A percentile compares a stretch with the other conserved stretches of the same genome.
phyloP scores from a whole-genome alignment of 2,113 vertebrate genomes.

The Chroicocephalus ridibundus region DNA sequence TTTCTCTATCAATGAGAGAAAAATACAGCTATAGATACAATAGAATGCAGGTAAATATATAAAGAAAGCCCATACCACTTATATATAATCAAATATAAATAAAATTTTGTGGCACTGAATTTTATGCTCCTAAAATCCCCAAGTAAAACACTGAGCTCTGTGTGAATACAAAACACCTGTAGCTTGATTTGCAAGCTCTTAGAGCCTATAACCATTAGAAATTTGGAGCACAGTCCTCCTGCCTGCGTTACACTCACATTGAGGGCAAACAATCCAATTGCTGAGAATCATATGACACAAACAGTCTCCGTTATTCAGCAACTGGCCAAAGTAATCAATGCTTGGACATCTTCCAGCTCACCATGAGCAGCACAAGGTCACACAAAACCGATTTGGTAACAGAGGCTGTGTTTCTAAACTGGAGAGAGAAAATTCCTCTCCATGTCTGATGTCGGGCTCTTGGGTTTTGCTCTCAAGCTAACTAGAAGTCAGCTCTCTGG shows the following conservation, averaged over 20 bases:
- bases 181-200: not conserved
- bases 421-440: not conserved
- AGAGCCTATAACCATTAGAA: not conserved
- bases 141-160: not conserved
- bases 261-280: conserved; percentile 25
- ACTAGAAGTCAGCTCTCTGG: not conserved
- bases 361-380: conserved; percentile 43
- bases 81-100: not conserved
- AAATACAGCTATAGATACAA: not conserved
- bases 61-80: not conserved
- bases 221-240: not conserved
- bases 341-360: conserved; percentile 33
- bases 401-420: not conserved
- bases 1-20: not conserved
- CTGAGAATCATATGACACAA: conserved; percentile 35
- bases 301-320: conserved; percentile 18
- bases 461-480: not conserved
- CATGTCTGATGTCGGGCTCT: not conserved
- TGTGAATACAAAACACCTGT: not conserved
- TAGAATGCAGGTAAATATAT: not conserved
- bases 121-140: not conserved
- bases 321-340: conserved; percentile 49
- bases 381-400: not conserved
- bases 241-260: not conserved
- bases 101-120: not conserved